phyloP scores from a whole-genome alignment of 2,888 invertebrate species.

The Ethmia dodecea region DNA sequence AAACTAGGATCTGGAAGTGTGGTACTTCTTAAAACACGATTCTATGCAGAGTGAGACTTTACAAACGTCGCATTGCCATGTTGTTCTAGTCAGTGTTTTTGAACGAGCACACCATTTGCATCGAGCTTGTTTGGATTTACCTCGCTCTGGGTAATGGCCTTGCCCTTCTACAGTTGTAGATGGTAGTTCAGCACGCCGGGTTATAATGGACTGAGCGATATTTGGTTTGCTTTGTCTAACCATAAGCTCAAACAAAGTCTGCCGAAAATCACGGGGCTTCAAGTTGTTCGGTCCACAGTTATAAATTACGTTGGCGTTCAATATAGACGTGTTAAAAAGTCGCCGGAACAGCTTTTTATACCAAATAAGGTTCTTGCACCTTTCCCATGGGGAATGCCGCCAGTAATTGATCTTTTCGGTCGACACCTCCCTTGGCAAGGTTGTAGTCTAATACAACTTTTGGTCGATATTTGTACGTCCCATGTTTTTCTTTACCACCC shows the following conservation, averaged over 20 bases:
- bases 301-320: neutral
- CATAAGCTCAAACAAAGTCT: neutral
- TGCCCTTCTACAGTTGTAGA: neutral
- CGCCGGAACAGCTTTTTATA: conserved; percentile 10
- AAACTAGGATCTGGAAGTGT: too few species aligned
- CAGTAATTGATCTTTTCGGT: conserved; percentile 7
- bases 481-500: conserved; percentile 4
- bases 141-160: neutral
- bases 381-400: conserved; percentile 1
- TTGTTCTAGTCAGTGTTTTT: neutral
- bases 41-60: conserved; percentile 2
- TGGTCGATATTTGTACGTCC: conserved; percentile 1
- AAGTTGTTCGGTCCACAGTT: neutral
- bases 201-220: neutral
- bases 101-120: neutral
- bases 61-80: conserved; percentile 2
- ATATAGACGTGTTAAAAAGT: conserved; percentile 3
- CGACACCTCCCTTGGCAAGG: conserved; percentile 7
- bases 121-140: neutral
- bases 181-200: neutral
- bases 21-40: conserved; percentile 2
- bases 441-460: conserved; percentile 9
- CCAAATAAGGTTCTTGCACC: conserved; percentile 3
- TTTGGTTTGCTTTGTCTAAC: too few species aligned
- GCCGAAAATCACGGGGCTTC: neutral